Percentiles rank a stretch among this genome's conserved stretches.
phyloP scores from a whole-genome alignment of 2,888 invertebrate genomes.

The Tolmerus cingulatus region DNA sequence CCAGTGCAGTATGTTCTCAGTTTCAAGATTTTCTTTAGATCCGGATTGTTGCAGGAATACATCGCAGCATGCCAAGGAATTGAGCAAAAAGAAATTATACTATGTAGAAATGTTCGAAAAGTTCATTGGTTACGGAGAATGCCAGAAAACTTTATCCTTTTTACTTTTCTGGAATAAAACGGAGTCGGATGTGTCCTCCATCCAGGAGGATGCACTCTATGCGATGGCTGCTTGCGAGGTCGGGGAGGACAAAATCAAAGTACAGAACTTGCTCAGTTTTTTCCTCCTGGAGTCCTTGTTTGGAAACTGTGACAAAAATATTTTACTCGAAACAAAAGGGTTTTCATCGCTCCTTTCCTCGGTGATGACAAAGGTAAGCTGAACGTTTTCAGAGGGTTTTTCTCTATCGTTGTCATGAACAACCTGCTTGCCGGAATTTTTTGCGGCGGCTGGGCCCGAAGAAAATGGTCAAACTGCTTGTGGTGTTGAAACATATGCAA shows the following conservation, averaged over 20 bases:
- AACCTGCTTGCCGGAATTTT: background rate
- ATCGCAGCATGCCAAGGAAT: conserved; percentile 68
- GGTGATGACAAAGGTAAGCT: conserved; percentile 59
- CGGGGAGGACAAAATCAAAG: conserved; percentile 55
- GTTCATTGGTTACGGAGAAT: conserved; percentile 59
- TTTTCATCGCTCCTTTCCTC: conserved; percentile 59
- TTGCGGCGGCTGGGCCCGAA: background rate
- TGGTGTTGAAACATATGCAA: background rate
- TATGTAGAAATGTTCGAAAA: conserved; percentile 76
- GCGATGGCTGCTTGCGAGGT: conserved; percentile 58
- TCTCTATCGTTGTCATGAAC: background rate
- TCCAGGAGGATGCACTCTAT: conserved; percentile 59
- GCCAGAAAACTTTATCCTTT: conserved; percentile 59
- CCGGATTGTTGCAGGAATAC: background rate
- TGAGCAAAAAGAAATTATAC: conserved; percentile 80
- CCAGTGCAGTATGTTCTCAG: conserved; percentile 80
- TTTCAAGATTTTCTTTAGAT: conserved; percentile 76
- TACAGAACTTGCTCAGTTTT: conserved; percentile 56
- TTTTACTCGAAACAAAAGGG: conserved; percentile 60
- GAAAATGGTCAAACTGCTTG: background rate
- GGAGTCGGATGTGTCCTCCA: conserved; percentile 30
- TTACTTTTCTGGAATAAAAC: conserved; percentile 55
- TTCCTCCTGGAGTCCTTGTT: conserved; percentile 58
- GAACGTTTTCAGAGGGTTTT: conserved; percentile 19
- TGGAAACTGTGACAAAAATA: conserved; percentile 59